These are phyloP conservation scores for Sicus ferrugineus DNA, from an alignment of 2,888 invertebrate genomes.

Conservation along the genomic window DNA sequence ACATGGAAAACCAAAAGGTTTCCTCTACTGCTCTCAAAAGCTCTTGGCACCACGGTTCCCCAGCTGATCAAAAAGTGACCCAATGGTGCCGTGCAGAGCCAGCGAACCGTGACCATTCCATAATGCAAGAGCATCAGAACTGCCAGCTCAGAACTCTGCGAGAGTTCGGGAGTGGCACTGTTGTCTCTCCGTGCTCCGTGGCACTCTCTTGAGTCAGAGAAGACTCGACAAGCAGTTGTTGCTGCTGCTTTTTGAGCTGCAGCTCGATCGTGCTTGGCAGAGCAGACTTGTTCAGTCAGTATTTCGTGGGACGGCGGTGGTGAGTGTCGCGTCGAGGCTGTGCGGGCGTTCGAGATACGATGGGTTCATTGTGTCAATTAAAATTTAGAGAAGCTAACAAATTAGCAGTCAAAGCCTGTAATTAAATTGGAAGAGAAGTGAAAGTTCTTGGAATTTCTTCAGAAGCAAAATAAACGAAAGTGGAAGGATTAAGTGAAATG, in stretches of 20 bases:
- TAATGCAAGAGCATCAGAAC: too few species aligned
- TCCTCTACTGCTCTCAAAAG: too few species aligned
- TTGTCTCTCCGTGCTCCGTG: not conserved
- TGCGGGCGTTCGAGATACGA: not conserved
- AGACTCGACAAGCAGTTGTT: not conserved
- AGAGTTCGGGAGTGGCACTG: not conserved
- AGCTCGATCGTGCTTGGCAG: conserved; percentile 5
- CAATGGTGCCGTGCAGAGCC: too few species aligned
- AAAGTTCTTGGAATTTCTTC: not conserved
- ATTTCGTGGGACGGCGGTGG: conserved; percentile 17
- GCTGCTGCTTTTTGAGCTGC: conserved; percentile 18
- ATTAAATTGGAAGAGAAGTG: conserved; percentile 17
- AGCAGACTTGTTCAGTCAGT: not conserved
- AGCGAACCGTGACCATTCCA: not conserved
- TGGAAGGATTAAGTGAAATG: not conserved
- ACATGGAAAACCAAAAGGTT: too few species aligned
- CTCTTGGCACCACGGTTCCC: too few species aligned
- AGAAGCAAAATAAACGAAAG: not conserved
- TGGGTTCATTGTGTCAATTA: conserved; percentile 20
- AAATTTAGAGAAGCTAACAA: not conserved
- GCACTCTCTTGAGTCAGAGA: not conserved
- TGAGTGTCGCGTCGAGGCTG: conserved; percentile 11
- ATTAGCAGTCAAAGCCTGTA: conserved; percentile 12
- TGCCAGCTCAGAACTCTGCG: too few species aligned
- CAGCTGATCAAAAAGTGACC: too few species aligned